Evolutionary conservation across 2,888 invertebrate genomes (phyloP), one percentile per base, ranked within the genome.

Genomic region (Synergus umbraculus): DNA sequence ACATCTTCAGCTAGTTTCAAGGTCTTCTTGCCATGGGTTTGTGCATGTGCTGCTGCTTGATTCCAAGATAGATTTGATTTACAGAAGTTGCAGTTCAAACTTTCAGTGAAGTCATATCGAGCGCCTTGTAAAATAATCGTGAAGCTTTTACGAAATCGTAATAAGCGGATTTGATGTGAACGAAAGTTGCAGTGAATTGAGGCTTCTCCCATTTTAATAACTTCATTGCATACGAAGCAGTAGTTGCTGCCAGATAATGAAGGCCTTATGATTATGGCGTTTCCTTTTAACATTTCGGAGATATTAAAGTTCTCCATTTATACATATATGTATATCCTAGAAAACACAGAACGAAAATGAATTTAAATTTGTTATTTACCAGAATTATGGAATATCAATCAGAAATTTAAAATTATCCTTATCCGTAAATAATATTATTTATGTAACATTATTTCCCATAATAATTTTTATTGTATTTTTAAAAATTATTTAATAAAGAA

Each of bases 271-370:
- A 54, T 54, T 54, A 54, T 54, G n/a, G 54, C 54, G 54, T 54
- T 54, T 9, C 54, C 54, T 9, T 54, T 54, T 9, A 54, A 54
- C n/a, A 54, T 15, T 2, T 54, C 54, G 8, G 54, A 54, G 54
- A 54, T 54, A 54, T n/a, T 54, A 9, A 54, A 54, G 54, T 54
- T 54, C 54, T 54, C 54, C 54, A 54, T 54, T 54, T 54, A 49
- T 9, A 44, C 44, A 10, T 44, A 10, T 15, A 54, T n/a, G 2
- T 44, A 10, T 15, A 54, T n/a, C n/a, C 54, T 54, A n/a, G 9
- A n/a, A 54, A 54, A 54, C 54, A 15, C 2, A n/a, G 7, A 7
- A 37, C 37, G 5, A 37, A 37, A 37, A 37, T 37, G 37, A 7
- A 5, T 37, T 37, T 0, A 37, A 37, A 7, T 7, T 5, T 37